Evolutionary conservation across 2,888 invertebrate genomes (phyloP), one percentile per base, ranked within the genome.

Genomic region (Apocheima hispidaria): DNA sequence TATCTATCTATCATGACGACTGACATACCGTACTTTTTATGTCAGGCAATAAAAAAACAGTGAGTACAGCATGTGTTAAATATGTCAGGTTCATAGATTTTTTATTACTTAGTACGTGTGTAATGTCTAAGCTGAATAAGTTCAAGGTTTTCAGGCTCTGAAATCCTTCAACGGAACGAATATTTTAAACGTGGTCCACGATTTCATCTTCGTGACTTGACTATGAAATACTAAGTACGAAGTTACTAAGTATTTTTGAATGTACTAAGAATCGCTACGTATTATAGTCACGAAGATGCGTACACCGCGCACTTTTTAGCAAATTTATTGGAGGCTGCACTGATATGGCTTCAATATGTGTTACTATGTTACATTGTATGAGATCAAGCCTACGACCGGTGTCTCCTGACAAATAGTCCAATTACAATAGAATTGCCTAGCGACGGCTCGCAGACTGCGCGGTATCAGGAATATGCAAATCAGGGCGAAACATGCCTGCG

Each of bases 361-460:
- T 54, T 36, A 58, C 38, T 40, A 36, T 51, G 44, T 46, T 46
- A 36, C 12, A 40, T 41, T 23, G 16, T 20, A 18, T 26, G 20
- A 36, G 57, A 57, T 43, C 58, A 16, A 53, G 28, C 35, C 51
- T 46, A 46, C 35, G 58, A 66, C 38, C 54, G 50, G 50, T 41
- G 53, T 56, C 58, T 53, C 52, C 58, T 65, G 76, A 75, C 79
- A 84, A 86, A 87, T 88, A 85, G 84, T 74, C 72, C 84, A 84
- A 84, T 85, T 86, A 82, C 76, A 67, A 72, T 77, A 65, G 77
- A 60, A 81, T 82, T 81, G 83, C 81, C 75, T 81, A 79, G 83
- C 77, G 78, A 46, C 51, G 5, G 20, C 26, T 33, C 33, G 26
- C 51, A 38, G 26, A 3, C 48, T 23, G 54, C 1, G 18, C 54